phyloP scores from a whole-genome alignment of 2,797 vertebrate genomes.

The Antrozous pallidus region DNA sequence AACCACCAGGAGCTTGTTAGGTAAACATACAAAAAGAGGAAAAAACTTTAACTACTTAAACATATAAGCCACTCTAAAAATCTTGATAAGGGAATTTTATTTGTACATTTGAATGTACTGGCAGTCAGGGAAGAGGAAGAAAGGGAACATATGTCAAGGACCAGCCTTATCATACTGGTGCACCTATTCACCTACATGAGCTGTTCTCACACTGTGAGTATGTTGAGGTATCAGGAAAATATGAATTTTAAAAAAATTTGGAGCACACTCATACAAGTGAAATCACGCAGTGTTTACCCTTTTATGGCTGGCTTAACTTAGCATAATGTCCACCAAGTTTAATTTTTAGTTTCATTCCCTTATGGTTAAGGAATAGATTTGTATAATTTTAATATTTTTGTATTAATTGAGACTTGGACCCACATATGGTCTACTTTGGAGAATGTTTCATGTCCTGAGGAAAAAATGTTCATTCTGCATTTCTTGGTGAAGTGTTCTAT shows the following conservation, averaged over 20 bases:
- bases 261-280: not conserved
- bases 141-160: not conserved
- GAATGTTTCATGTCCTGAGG: not conserved
- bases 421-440: not conserved
- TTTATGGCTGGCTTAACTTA: not conserved
- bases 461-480: not conserved
- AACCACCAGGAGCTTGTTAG: not conserved
- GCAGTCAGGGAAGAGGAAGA: not conserved
- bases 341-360: not conserved
- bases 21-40: not conserved
- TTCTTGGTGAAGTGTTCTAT: not conserved
- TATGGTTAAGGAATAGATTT: not conserved
- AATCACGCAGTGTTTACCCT: not conserved
- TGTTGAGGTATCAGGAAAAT: not conserved
- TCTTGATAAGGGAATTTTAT: not conserved
- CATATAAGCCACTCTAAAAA: not conserved
- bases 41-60: not conserved
- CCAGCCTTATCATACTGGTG: not conserved
- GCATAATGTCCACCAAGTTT: not conserved
- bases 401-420: not conserved
- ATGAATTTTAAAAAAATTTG: not conserved
- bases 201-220: not conserved
- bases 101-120: not conserved
- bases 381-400: not conserved
- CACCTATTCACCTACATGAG: not conserved